Conservation (phyloP, 2,113 vertebrate species). For the Okapia johnstoni region DNA sequence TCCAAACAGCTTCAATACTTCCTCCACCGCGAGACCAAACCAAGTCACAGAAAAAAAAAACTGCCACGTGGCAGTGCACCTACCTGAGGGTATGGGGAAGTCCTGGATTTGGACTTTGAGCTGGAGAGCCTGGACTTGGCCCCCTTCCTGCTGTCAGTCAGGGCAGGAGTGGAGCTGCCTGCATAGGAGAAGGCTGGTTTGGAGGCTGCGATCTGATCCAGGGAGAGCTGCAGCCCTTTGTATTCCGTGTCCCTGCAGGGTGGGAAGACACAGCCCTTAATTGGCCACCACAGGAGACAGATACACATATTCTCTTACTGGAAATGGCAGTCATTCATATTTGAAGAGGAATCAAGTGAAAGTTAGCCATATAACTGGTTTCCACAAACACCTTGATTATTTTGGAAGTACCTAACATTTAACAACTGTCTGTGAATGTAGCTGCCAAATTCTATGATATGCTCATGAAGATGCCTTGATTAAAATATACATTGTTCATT, state of each 20-base stretch:
- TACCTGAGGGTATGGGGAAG: conserved; percentile 97
- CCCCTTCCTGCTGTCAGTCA: conserved; percentile 87
- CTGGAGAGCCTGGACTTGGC: conserved; percentile 86
- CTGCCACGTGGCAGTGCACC: background rate
- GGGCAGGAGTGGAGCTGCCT: conserved; percentile 85
- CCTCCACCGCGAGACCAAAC: conserved; percentile 51
- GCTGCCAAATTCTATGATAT: background rate
- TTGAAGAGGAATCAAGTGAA: background rate
- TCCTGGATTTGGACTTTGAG: conserved; percentile 91
- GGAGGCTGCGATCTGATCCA: conserved; percentile 93
- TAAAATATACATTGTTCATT: background rate
- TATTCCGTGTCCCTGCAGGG: conserved; percentile 94
- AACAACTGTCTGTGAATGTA: background rate
- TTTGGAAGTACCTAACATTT: background rate
- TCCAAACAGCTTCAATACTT: conserved; percentile 18
- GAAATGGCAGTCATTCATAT: background rate
- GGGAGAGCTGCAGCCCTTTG: conserved; percentile 95
- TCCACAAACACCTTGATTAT: background rate
- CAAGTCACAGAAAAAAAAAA: conserved; percentile 37
- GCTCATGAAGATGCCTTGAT: background rate
- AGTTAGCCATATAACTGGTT: background rate
- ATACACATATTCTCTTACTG: conserved; percentile 48
- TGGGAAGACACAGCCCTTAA: conserved; percentile 70
- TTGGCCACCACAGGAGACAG: conserved; percentile 44
- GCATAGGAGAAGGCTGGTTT: conserved; percentile 90